Evolutionary conservation across 2,888 invertebrate species (phyloP).

Genomic region (Lymantria monacha): DNA sequence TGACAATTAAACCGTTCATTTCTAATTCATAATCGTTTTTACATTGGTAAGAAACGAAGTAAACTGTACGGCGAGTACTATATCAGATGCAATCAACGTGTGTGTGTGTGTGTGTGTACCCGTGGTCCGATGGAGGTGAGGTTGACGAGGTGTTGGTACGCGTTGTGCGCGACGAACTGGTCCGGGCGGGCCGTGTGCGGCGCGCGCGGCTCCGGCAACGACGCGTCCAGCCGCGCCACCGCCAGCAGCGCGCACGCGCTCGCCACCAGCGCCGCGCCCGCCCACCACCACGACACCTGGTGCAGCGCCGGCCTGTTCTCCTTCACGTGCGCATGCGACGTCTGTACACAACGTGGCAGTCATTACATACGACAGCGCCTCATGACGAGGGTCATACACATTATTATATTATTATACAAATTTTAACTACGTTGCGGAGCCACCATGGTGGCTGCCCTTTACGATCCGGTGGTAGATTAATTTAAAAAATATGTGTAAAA

Average conservation of each 20-base stretch:
- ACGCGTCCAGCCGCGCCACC: constrained; percentile 80
- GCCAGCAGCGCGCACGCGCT: constrained; percentile 79
- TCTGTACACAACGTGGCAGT: too few species aligned
- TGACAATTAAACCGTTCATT: too few species aligned
- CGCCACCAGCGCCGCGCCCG: constrained; percentile 78
- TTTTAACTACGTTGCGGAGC: too few species aligned
- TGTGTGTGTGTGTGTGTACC: constrained; percentile 40
- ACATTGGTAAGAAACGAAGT: too few species aligned
- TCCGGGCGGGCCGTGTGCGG: constrained; percentile 31
- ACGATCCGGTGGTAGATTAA: too few species aligned
- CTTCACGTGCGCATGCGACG: constrained; percentile 36
- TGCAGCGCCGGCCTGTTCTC: constrained; percentile 43
- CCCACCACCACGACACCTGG: constrained; percentile 46
- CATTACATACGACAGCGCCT: constrained; percentile 1
- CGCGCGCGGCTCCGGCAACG: constrained; percentile 78
- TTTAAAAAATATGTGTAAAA: too few species aligned
- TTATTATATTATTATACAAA: not conserved
- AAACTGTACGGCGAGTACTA: too few species aligned
- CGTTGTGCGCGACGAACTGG: constrained; percentile 80
- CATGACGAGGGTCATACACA: not conserved
- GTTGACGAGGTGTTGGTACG: constrained; percentile 84
- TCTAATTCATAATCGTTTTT: too few species aligned
- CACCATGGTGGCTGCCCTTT: too few species aligned
- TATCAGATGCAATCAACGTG: too few species aligned
- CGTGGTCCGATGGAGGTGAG: constrained; percentile 84